These are phyloP conservation scores for Syngnathus scovelli DNA, from an alignment of 2,113 vertebrate genomes.

Conservation along the genomic window DNA sequence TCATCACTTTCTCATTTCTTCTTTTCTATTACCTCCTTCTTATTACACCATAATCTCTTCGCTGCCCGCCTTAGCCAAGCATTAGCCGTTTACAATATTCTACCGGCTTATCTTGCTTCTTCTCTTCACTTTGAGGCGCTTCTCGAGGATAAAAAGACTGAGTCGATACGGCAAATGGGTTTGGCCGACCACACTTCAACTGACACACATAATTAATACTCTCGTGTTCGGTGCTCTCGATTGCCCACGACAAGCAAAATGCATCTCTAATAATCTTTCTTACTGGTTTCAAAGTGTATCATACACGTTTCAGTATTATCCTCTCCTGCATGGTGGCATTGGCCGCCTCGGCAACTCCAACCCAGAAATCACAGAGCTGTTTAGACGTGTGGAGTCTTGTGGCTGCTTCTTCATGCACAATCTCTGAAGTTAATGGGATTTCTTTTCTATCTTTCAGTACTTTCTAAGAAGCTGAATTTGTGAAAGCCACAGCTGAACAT, in stretches of 20 bases:
- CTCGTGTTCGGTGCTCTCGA: slow-evolving; percentile 6
- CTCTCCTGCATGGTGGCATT: slow-evolving; percentile 10
- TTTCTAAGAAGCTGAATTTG: neutral
- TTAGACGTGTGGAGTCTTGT: neutral
- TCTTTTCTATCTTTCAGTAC: neutral
- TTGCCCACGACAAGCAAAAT: slow-evolving; percentile 32
- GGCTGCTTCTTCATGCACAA: neutral
- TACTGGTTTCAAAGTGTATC: slow-evolving; percentile 22
- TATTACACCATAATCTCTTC: slow-evolving; percentile 18
- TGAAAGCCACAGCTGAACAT: neutral
- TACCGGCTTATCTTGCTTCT: slow-evolving; percentile 16
- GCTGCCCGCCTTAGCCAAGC: neutral
- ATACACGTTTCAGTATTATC: slow-evolving; percentile 5
- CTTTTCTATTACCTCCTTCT: slow-evolving; percentile 14
- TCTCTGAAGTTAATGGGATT: neutral
- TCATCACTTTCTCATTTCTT: slow-evolving; percentile 6
- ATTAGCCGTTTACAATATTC: slow-evolving; percentile 5
- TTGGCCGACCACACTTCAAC: slow-evolving; percentile 31
- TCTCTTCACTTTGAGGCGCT: neutral
- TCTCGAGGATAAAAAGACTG: slow-evolving; percentile 24
- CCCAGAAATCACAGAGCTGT: neutral
- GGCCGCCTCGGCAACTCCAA: neutral
- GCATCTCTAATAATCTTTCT: slow-evolving; percentile 25
- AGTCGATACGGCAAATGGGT: slow-evolving; percentile 13
- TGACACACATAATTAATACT: slow-evolving; percentile 24